Evolutionary conservation across 23 tunicate genomes (phyloP), one percentile per base, ranked within the genome.

Genomic region (Styela clava): DNA sequence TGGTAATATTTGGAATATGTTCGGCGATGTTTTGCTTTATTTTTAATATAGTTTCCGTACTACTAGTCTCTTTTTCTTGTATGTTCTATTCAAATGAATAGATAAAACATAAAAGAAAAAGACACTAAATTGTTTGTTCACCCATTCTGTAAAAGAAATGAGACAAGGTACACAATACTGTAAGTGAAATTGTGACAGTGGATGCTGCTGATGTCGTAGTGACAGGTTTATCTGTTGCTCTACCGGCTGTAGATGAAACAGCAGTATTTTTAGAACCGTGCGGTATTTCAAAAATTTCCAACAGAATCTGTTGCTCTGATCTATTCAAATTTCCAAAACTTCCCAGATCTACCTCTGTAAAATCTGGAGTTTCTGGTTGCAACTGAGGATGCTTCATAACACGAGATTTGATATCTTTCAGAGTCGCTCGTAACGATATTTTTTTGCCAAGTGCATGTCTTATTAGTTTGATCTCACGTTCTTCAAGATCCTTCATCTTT

Each of bases 381-480:
- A 71, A 16, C 3, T 71, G 77, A 31, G 77, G 77, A 29, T 71
- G 77, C 35, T 30, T 27, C 35, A 71, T 16, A 2, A 71, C 35
- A 21, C 23, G 77, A 7, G 32, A 22, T 32, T 71, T 71, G 24
- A 71, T 34, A 71, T 71, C 24, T 30, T 71, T 32, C 77, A 71
- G 16, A 3, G 35, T 27, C 16, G 32, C 77, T n/a, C 34, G 24
- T n/a, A 3, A 3, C 35, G 35, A 21, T 31, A 71, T 16, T 3
- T 35, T 3, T 31, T 34, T 33, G 5, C 37, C 35, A 21, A 71
- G 34, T 35, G 35, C 77, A 32, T 71, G 24, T 34, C 29, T 34
- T 12, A 71, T 33, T 3, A 71, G 32, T 31, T 30, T 34, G 35
- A 71, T 34, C 16, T 71, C 16, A 2, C 9, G 29, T 27, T 71